Base-by-base conservation (phyloP, 1,140 invertebrate genomes). In the Sycophaga agraensis region DNA sequence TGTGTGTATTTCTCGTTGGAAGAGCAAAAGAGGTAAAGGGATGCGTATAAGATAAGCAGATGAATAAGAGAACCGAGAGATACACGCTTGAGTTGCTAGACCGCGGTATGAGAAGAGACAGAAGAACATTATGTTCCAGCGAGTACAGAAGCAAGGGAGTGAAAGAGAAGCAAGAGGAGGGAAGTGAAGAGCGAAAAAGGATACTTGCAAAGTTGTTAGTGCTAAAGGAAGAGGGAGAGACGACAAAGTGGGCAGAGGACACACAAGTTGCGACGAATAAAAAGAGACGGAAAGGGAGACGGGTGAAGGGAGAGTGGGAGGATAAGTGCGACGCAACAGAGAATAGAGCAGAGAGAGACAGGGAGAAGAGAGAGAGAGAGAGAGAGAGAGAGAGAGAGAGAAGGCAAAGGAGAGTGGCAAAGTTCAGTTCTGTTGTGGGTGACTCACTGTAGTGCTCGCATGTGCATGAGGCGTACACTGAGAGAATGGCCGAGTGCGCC, bases 351-450 rank as follows among this genome's bases (percentile, higher is more conserved):
- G 42, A 40, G 26, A 35, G 55, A 48, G 42, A 43, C n/a, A n/a
- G n/a, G n/a, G n/a, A n/a, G 46, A 58, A 53, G 48, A 43, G 59
- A 31, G 59, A 24, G 45, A 59, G 54, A 63, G 24, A 37, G 35
- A 43, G 43, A 26, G 59, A 64, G 19, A 50, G 61, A 55, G 63
- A 57, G 61, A 46, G 35, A 58, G 48, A 62, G 54, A 54, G 59
- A 55, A 54, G 43, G 59, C 45, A 62, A 59, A 54, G 48, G 55
- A 48, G 55, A 66, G 45, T 59, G 58, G 57, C 50, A 58, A 48
- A 64, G 49, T 55, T 59, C 50, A 64, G 49, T 28, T 53, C 48
- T 34, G 56, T 35, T 59, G 21, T 40, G 56, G 59, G 39, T 66
- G 39, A 63, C 40, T 57, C 26, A 57, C 56, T 58, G 21, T 42